Evolutionary conservation across 2,888 invertebrate genomes (phyloP).

Genomic region (Cephus nigrinus): DNA sequence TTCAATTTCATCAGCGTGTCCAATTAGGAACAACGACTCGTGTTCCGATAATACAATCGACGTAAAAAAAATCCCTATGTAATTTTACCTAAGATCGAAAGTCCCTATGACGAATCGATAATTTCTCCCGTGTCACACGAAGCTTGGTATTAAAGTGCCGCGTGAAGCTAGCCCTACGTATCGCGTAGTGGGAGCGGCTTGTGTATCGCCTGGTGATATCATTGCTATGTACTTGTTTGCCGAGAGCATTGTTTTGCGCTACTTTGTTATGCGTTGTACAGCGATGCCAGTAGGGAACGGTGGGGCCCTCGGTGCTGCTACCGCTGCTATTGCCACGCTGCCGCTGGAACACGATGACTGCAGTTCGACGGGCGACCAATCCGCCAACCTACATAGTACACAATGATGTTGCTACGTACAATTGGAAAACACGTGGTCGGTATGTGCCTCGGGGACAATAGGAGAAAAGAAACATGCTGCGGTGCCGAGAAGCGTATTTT

Average conservation of each 20-base stretch:
- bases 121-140: not conserved
- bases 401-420: constrained; percentile 46
- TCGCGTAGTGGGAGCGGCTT: not conserved
- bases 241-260: constrained; percentile 47
- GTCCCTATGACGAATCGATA: not conserved
- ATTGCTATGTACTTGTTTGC: constrained; percentile 23
- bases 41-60: not conserved
- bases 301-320: not conserved
- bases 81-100: not conserved
- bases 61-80: not conserved
- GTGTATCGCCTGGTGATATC: constrained; percentile 23
- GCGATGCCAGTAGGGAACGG: not conserved
- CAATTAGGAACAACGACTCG: not conserved
- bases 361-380: constrained; percentile 30
- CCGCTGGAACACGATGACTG: not conserved
- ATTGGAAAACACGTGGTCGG: constrained; percentile 44
- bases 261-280: constrained; percentile 50
- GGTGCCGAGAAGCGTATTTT: constrained; percentile 1
- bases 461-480: constrained; percentile 18
- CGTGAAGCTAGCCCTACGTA: not conserved
- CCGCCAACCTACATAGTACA: constrained; percentile 55
- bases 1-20: not conserved
- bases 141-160: not conserved
- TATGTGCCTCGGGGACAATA: constrained; percentile 33
- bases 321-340: too few species aligned